A percentile compares a stretch with the other conserved stretches of the same genome.
These are phyloP conservation scores for Gymnocephalus cernua DNA, from an alignment of 2,113 vertebrate species.

Conservation along the genomic window DNA sequence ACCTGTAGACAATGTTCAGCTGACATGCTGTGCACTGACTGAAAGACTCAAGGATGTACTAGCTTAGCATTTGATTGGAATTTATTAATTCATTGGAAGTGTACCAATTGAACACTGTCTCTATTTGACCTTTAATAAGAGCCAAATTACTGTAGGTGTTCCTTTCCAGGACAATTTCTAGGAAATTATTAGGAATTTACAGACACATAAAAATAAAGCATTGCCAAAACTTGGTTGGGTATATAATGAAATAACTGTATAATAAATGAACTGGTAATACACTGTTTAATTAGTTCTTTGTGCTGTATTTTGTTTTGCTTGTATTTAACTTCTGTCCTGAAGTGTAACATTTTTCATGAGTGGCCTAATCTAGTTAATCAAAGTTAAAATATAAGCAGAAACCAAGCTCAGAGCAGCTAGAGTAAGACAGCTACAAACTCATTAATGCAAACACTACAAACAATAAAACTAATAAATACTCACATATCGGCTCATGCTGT, in stretches of 20 bases:
- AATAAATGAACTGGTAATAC: background rate
- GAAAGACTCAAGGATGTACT: background rate
- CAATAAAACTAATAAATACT: conserved; percentile 57
- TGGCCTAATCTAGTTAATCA: background rate
- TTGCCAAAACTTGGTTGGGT: background rate
- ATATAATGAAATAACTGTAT: background rate
- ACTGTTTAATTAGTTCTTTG: background rate
- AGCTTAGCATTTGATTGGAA: background rate
- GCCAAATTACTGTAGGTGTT: background rate
- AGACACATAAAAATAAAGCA: background rate
- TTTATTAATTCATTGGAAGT: background rate
- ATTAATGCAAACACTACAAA: background rate
- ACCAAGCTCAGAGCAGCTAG: background rate
- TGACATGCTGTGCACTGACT: background rate
- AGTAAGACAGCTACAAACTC: background rate
- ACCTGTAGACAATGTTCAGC: background rate
- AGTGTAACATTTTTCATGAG: background rate
- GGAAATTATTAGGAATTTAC: background rate
- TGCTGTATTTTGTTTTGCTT: background rate
- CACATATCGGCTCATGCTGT: conserved; percentile 96
- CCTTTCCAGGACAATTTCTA: background rate
- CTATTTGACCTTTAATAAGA: background rate
- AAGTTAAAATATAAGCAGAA: background rate
- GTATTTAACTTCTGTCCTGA: background rate
- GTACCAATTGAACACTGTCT: background rate